Evolutionary conservation across 2,113 vertebrate species (phyloP).

Genomic region (Periophthalmus modestus): DNA sequence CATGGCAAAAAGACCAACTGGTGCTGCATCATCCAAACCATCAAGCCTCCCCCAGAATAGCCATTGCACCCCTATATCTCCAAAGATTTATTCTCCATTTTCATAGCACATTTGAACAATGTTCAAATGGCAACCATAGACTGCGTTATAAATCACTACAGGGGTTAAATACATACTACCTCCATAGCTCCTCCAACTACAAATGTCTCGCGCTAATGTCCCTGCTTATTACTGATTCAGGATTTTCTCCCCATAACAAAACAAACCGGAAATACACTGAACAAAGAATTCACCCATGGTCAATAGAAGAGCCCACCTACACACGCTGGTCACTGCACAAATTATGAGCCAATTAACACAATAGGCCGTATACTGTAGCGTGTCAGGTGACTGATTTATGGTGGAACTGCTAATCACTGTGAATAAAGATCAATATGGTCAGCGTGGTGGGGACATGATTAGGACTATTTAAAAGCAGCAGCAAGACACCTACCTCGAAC

Average conservation of each 20-base stretch:
- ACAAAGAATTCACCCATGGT: conserved; percentile 40
- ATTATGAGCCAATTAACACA: conserved; percentile 63
- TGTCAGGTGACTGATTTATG: conserved; percentile 56
- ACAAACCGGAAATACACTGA: conserved; percentile 16
- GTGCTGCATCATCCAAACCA: too few relatives aligned
- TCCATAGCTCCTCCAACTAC: too few relatives aligned
- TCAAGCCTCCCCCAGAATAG: too few relatives aligned
- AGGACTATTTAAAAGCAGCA: background rate
- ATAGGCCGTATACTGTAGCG: conserved; percentile 50
- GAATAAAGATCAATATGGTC: conserved; percentile 54
- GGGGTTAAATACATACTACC: too few relatives aligned
- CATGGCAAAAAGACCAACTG: too few relatives aligned
- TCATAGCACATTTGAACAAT: too few relatives aligned
- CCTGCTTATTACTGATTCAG: too few relatives aligned
- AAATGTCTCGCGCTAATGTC: too few relatives aligned
- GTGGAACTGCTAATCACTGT: conserved; percentile 54
- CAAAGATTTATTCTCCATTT: too few relatives aligned
- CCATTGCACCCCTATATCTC: too few relatives aligned
- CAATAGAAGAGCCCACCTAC: conserved; percentile 56
- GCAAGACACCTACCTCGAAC: background rate
- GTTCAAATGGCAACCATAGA: too few relatives aligned
- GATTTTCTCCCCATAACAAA: background rate
- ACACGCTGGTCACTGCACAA: conserved; percentile 37
- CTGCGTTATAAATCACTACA: too few relatives aligned
- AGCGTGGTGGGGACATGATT: background rate